Percentiles rank a stretch among this genome's conserved stretches.
Conservation (phyloP, 2,888 invertebrate species). For the Rhamnusium bicolor region DNA sequence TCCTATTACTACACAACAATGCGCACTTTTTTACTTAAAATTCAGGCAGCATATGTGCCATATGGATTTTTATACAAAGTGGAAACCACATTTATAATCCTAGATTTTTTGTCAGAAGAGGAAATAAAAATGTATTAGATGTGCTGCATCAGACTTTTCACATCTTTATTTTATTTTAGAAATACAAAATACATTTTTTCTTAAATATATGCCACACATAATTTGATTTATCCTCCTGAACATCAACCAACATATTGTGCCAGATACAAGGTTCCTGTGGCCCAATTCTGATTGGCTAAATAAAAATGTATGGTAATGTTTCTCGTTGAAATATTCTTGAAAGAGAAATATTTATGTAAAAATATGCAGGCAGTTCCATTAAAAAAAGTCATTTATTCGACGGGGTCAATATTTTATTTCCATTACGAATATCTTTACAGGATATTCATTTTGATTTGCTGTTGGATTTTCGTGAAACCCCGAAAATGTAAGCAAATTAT, state of each 20-base stretch:
- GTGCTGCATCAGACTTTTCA: neutral
- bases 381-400: neutral
- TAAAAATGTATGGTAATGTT: neutral
- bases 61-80: neutral
- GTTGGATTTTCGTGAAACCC: neutral
- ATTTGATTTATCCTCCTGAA: slow-evolving; percentile 6
- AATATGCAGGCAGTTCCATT: neutral
- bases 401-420: neutral
- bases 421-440: neutral
- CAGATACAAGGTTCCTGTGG: neutral
- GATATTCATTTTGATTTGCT: neutral
- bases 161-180: neutral
- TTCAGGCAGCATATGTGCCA: neutral
- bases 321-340: neutral
- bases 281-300: neutral
- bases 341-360: neutral
- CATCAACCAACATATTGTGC: neutral
- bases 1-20: neutral
- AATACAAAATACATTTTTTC: neutral
- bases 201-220: slow-evolving; percentile 5
- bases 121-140: slow-evolving; percentile 1
- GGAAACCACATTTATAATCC: neutral
- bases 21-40: neutral
- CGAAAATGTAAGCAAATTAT: neutral
- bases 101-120: neutral